phyloP scores from a whole-genome alignment of 1,140 invertebrate species.

The Colletes latitarsis region DNA sequence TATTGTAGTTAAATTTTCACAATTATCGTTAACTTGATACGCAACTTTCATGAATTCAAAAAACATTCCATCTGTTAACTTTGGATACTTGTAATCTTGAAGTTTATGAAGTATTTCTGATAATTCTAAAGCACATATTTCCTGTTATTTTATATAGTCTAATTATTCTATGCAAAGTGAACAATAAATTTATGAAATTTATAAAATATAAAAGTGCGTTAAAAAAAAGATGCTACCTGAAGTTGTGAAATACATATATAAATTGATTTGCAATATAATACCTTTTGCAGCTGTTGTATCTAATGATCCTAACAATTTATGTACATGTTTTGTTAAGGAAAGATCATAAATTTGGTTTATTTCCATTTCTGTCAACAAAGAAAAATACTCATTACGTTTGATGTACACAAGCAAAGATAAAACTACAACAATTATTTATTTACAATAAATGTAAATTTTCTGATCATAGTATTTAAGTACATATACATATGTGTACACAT shows the following conservation, averaged over 20 bases:
- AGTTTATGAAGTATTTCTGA: conserved; percentile 44
- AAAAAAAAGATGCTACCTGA: background rate
- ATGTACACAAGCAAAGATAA: background rate
- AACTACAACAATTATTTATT: background rate
- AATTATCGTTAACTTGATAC: conserved; percentile 85
- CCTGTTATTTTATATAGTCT: conserved; percentile 7
- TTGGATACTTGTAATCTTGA: conserved; percentile 46
- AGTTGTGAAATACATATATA: conserved; percentile 28
- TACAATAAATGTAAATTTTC: background rate
- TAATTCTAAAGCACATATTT: conserved; percentile 36
- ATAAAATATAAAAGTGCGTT: conserved; percentile 18
- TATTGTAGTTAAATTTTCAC: conserved; percentile 83
- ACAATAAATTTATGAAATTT: conserved; percentile 9
- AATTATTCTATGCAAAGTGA: background rate
- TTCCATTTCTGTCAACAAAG: conserved; percentile 43
- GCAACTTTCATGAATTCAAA: conserved; percentile 88
- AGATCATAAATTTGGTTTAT: conserved; percentile 23
- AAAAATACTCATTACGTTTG: background rate
- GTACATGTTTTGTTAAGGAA: conserved; percentile 13
- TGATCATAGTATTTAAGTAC: background rate
- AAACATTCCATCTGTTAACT: conserved; percentile 85
- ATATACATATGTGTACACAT: background rate
- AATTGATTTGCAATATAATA: conserved; percentile 20
- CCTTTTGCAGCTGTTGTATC: conserved; percentile 38
- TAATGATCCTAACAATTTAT: conserved; percentile 33